Conservation (phyloP, 2,888 invertebrate genomes). For the Zygothrica quintamaculata region DNA sequence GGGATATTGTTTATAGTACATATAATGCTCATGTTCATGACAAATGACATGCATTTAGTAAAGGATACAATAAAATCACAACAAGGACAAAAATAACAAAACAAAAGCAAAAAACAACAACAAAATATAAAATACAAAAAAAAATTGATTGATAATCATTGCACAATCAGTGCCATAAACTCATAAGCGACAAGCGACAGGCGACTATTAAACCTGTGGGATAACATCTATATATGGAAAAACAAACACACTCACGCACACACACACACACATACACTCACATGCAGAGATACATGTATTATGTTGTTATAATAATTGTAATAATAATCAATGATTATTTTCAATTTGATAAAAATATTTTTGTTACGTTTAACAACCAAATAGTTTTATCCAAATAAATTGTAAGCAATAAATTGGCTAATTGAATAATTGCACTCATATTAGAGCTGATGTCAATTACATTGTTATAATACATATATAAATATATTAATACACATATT, state of each 20-base stretch:
- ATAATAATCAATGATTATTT: slow-evolving; percentile 45
- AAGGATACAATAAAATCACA: slow-evolving; percentile 34
- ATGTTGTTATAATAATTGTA: slow-evolving; percentile 44
- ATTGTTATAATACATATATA: too few relatives aligned
- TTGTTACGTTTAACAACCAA: slow-evolving; percentile 17
- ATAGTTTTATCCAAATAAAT: slow-evolving; percentile 23
- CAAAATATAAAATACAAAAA: too few relatives aligned
- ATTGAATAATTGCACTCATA: not conserved
- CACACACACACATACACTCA: slow-evolving; percentile 1
- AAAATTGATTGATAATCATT: slow-evolving; percentile 49
- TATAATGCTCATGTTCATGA: slow-evolving; percentile 45
- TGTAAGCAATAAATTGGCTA: not conserved
- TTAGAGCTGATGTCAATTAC: too few relatives aligned
- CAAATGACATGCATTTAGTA: slow-evolving; percentile 50
- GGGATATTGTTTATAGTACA: too few relatives aligned
- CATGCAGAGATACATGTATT: not conserved
- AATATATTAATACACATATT: too few relatives aligned
- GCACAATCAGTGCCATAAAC: slow-evolving; percentile 39
- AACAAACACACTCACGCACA: slow-evolving; percentile 7
- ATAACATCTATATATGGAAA: slow-evolving; percentile 10
- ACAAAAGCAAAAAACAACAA: too few relatives aligned
- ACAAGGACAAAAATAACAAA: slow-evolving; percentile 31
- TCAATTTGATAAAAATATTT: slow-evolving; percentile 19
- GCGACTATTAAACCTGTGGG: slow-evolving; percentile 35
- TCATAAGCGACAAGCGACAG: slow-evolving; percentile 24